Conservation (phyloP, 1,140 invertebrate species). For the Leptinotarsa undecemlineata region DNA sequence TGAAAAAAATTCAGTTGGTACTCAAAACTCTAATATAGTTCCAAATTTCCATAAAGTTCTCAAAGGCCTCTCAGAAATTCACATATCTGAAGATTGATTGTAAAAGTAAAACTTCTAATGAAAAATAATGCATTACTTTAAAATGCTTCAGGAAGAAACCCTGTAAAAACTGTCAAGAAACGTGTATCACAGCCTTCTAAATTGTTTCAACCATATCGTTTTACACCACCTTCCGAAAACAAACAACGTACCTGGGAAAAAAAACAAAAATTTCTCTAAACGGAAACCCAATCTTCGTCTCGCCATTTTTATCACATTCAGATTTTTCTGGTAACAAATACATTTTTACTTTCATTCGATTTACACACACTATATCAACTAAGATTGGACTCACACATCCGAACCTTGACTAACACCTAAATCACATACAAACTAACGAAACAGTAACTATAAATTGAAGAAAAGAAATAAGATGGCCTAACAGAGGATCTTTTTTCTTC, state of each 20-base stretch:
- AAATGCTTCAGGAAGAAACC: not conserved
- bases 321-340: constrained; percentile 14
- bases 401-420: constrained; percentile 18
- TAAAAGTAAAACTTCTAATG: not conserved
- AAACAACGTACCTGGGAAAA: constrained; percentile 1
- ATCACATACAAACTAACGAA: constrained; percentile 21
- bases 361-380: not conserved
- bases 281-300: not conserved
- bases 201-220: not conserved
- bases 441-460: constrained; percentile 18
- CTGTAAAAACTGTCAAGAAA: not conserved
- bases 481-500: not conserved
- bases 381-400: constrained; percentile 1
- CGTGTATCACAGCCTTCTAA: constrained; percentile 15
- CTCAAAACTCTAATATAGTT: too few species aligned
- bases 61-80: too few species aligned
- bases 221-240: constrained; percentile 13
- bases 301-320: constrained; percentile 26
- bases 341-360: too few species aligned
- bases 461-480: constrained; percentile 6
- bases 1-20: too few species aligned
- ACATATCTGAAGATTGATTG: too few species aligned
- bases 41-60: too few species aligned
- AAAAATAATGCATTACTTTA: not conserved
- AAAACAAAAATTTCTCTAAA: constrained; percentile 10